Base-by-base conservation (phyloP, 1,140 invertebrate species). In the Ceratina australensis region DNA sequence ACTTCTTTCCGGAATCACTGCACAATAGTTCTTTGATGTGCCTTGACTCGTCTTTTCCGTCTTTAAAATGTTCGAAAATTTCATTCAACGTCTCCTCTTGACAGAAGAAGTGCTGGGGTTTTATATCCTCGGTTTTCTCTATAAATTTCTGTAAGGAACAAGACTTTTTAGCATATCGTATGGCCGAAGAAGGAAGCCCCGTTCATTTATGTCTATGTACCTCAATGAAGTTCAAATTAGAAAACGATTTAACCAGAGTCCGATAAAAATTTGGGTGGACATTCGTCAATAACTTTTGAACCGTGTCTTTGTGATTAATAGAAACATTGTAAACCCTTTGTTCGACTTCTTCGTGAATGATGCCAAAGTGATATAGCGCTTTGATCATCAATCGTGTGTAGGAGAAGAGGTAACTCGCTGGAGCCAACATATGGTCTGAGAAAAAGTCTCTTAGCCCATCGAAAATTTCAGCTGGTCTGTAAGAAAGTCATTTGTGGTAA, bases 1-100 rank as follows among this genome's bases (percentile, higher is more conserved):
- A 94, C 42, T 88, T 87, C 63, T 93, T 93, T 88, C 93, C 93
- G 0, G 87, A 81, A 26, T 93, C 87, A 12, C 88, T 92, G 81
- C 94, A 94, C 24, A 94, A 72, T 33, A 92, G 86, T 13, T 86
- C 86, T 57, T 91, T 90, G 64, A 89, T 65, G 59, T 85, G 74
- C 0, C 72, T 54, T 10, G 83, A 74, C 74, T 87, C 81, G 54
- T 75, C 78, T 60, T 73, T 75, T 42, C 91, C 90, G 33, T 90
- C 77, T 74, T 84, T 86, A 3, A 90, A 90, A 28, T 92, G 82
- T 1, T 89, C 77, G 75, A 94, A 93, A 76, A 94, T 92, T 42
- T 89, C 89, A 42, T 90, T 89, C 13, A 94, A 79, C 50, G 89
- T 89, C 50, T 90, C 85, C 18, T 83, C 80, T 72, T 93, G 91